phyloP scores from a whole-genome alignment of 2,797 vertebrate species.

The Telmatherina bonti region DNA sequence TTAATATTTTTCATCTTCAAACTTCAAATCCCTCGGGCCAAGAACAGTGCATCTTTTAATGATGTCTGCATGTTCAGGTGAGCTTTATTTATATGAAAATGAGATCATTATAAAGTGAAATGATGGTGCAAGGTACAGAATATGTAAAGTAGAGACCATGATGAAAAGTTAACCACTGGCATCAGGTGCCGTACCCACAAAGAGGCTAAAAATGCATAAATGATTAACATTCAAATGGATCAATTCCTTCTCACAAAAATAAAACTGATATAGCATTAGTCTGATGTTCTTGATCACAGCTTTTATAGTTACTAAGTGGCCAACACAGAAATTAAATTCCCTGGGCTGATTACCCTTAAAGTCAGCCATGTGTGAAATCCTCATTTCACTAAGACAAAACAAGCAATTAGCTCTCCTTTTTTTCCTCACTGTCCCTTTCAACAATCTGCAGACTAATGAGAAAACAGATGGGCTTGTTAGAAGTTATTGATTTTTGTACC shows the following conservation, averaged over 20 bases:
- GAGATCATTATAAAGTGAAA: neutral
- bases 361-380: constrained; percentile 27
- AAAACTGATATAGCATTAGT: neutral
- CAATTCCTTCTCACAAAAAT: neutral
- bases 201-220: neutral
- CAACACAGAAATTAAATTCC: neutral
- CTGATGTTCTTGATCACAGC: neutral
- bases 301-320: constrained; percentile 6
- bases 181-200: neutral
- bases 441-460: constrained; percentile 37
- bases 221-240: neutral
- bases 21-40: constrained; percentile 1
- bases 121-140: neutral
- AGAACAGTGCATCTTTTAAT: constrained; percentile 3
- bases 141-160: neutral
- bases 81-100: constrained; percentile 50
- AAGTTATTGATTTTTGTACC: neutral
- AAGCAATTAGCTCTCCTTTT: constrained; percentile 42
- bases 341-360: constrained; percentile 37
- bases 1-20: neutral
- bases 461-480: constrained; percentile 9
- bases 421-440: constrained; percentile 27
- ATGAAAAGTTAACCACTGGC: neutral
- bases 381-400: constrained; percentile 19
- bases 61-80: neutral